Conservation (phyloP, 1,140 invertebrate genomes). For the Uloborus diversus region DNA sequence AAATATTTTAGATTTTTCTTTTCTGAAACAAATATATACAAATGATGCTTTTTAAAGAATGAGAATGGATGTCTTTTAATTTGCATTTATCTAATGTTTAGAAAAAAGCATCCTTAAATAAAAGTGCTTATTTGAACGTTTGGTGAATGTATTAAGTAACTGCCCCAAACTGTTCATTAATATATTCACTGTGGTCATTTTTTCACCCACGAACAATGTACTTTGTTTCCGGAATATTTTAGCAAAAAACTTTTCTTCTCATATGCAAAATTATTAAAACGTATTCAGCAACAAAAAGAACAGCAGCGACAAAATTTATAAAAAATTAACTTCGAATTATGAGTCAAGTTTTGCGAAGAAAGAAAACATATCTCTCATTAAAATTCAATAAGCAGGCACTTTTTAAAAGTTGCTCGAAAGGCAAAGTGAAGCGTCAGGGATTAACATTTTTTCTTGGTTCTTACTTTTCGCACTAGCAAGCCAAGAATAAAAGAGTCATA, state of each 20-base stretch:
- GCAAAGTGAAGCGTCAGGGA: conserved; percentile 17
- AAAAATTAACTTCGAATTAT: conserved; percentile 55
- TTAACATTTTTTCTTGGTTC: conserved; percentile 25
- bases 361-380: conserved; percentile 41
- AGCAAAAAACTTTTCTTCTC: conserved; percentile 34
- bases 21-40: too few species aligned
- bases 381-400: conserved; percentile 45
- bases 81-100: conserved; percentile 36
- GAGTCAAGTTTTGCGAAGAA: conserved; percentile 30
- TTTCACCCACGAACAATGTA: conserved; percentile 39
- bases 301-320: conserved; percentile 50
- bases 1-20: too few species aligned
- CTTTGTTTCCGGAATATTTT: conserved; percentile 53
- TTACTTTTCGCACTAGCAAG: conserved; percentile 35
- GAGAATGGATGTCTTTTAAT: too few species aligned
- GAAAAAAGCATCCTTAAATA: conserved; percentile 14
- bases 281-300: conserved; percentile 40
- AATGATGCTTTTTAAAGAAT: too few species aligned
- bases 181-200: conserved; percentile 50
- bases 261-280: conserved; percentile 54
- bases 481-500: conserved; percentile 30
- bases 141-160: conserved; percentile 36
- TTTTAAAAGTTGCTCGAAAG: conserved; percentile 38
- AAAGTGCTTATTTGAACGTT: conserved; percentile 22
- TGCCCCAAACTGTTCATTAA: conserved; percentile 46